phyloP scores from a whole-genome alignment of 2,888 invertebrate species.

The Boloria euphrosyne region DNA sequence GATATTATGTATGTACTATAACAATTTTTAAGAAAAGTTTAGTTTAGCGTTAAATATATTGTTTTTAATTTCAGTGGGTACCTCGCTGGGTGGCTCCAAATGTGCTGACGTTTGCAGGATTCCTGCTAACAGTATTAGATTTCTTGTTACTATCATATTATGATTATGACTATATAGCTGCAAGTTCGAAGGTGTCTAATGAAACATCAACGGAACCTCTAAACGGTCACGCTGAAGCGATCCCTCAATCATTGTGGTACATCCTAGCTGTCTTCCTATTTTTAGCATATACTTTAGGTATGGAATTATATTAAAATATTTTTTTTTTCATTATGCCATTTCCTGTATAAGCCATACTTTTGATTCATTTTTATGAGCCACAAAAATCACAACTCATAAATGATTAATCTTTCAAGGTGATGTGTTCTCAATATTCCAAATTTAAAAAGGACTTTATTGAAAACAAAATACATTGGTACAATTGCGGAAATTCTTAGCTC shows the following conservation, averaged over 20 bases:
- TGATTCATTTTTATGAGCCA: no score
- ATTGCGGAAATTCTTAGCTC: no score
- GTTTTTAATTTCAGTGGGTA: constrained; percentile 85
- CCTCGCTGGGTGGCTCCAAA: constrained; percentile 99
- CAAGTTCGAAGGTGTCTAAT: constrained; percentile 76
- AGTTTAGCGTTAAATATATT: not conserved
- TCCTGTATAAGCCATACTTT: not conserved
- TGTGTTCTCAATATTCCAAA: no score
- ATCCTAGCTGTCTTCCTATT: constrained; percentile 94
- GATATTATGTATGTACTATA: no score
- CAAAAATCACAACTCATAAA: no score
- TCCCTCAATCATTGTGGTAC: constrained; percentile 94
- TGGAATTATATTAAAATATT: constrained; percentile 48
- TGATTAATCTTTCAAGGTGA: no score
- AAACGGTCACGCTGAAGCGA: constrained; percentile 66
- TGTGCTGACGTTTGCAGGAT: constrained; percentile 96
- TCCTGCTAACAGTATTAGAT: constrained; percentile 93
- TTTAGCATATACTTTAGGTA: constrained; percentile 97
- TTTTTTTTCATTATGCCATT: not conserved
- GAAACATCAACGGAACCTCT: constrained; percentile 56
- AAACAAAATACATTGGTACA: no score
- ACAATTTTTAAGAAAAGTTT: no score
- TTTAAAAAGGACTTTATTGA: no score
- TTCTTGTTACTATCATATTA: constrained; percentile 92
- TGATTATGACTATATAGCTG: constrained; percentile 93